phyloP scores from a whole-genome alignment of 2,888 invertebrate genomes.

The Caenorhabditis imperialis region DNA sequence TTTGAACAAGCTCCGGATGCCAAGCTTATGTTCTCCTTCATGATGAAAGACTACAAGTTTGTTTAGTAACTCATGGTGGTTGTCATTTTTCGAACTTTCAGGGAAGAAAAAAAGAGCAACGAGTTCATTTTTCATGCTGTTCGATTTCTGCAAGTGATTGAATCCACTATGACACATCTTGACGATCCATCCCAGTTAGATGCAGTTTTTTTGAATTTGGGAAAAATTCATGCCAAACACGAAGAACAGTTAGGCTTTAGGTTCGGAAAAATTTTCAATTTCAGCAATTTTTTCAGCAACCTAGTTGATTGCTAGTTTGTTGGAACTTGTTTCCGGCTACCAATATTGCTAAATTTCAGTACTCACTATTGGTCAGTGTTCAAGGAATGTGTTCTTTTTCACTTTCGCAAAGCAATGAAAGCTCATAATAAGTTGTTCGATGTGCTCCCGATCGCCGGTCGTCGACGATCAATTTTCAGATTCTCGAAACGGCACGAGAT shows the following conservation, averaged over 20 bases:
- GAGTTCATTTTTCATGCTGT: constrained; percentile 70
- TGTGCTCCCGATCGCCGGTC: neutral
- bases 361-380: constrained; percentile 69
- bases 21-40: constrained; percentile 66
- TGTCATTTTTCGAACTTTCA: too few species aligned
- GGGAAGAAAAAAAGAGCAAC: constrained; percentile 64
- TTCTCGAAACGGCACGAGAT: constrained; percentile 49
- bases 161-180: constrained; percentile 65
- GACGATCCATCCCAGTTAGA: constrained; percentile 62
- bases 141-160: constrained; percentile 66
- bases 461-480: constrained; percentile 36
- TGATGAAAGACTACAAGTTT: constrained; percentile 65
- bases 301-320: neutral
- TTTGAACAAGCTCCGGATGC: constrained; percentile 69
- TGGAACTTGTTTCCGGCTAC: neutral
- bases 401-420: constrained; percentile 66
- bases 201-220: constrained; percentile 63
- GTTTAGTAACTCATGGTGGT: neutral
- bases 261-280: constrained; percentile 14
- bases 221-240: constrained; percentile 66
- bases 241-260: constrained; percentile 70
- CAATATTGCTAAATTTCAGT: constrained; percentile 42
- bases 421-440: constrained; percentile 50
- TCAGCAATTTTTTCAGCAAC: neutral
- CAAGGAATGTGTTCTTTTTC: constrained; percentile 68